Conservation (phyloP, 2,888 invertebrate genomes). For the Drosophila sordidula region DNA sequence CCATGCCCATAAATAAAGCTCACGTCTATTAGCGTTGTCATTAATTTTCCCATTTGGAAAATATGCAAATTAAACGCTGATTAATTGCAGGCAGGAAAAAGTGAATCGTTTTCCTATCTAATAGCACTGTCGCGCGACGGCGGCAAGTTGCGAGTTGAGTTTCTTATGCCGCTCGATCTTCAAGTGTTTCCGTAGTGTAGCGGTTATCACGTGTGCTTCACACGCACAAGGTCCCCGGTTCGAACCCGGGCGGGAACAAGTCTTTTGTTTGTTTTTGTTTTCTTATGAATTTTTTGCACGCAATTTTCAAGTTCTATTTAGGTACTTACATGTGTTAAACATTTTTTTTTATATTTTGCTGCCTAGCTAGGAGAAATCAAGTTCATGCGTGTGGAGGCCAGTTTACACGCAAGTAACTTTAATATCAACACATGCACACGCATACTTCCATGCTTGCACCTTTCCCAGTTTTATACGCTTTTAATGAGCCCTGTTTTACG, state of each 20-base stretch:
- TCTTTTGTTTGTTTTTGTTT: conserved; percentile 4
- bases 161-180: conserved; percentile 16
- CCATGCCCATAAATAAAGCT: conserved; percentile 68
- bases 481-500: conserved; percentile 70
- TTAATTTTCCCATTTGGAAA: conserved; percentile 60
- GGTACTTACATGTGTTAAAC: conserved; percentile 37
- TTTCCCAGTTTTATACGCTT: conserved; percentile 51
- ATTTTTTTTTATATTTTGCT: background rate
- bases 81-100: conserved; percentile 57
- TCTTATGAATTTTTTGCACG: conserved; percentile 27
- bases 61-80: conserved; percentile 71
- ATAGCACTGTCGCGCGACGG: conserved; percentile 7
- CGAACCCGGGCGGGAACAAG: conserved; percentile 84
- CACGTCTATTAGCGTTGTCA: conserved; percentile 57
- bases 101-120: conserved; percentile 56
- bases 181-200: conserved; percentile 84
- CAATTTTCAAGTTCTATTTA: conserved; percentile 19
- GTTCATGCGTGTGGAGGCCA: conserved; percentile 48
- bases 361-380: conserved; percentile 34
- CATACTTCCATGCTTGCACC: conserved; percentile 20
- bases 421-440: conserved; percentile 5
- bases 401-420: conserved; percentile 19
- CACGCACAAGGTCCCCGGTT: conserved; percentile 85
- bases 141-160: conserved; percentile 21
- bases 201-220: conserved; percentile 85